Base-by-base conservation (phyloP, 2,888 invertebrate genomes). In the Drosophila mimica region DNA sequence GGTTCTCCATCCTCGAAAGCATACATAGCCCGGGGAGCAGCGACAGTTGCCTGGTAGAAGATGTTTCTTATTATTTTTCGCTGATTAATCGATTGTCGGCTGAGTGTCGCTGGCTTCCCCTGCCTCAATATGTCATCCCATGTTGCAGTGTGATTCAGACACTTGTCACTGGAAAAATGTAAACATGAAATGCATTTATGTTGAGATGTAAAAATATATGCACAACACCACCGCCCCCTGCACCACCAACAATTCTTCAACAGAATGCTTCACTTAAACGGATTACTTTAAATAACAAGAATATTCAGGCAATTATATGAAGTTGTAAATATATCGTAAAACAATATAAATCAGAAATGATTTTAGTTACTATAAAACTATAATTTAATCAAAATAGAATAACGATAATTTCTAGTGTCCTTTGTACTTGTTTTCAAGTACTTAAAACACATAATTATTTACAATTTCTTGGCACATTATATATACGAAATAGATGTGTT, bases 1-100 rank as follows among this genome's bases (percentile, higher is more conserved):
- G 62, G 74, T 69, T 25, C 69, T 62, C 70, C 70, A 57, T 72
- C 54, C 64, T 48, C 65, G 17, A 13, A 15, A 46, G 33, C 75
- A 58, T 51, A 28, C 33, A 30, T 40, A 38, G n/a, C 56, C 46
- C 71, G 48, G 38, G 48, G 38, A 61, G 71, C 59, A 69, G 61
- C 53, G 33, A 57, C 49, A 33, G 70, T 75, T 79, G 65, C 69
- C 60, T 51, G 62, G 31, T 51, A 43, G 66, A 85, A 79, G 82
- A 90, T 89, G 91, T 91, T 91, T 88, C 90, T 89, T 90, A 89
- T 88, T 91, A 91, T 88, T 90, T 84, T 79, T 76, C 77, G 86
- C 91, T 91, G 89, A 90, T 90, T 91, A 90, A 91, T 90, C 86
- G 90, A 86, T 91, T 90, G 89, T 90, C 89, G 85, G 89, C 88